Base-by-base conservation (phyloP, 2,888 invertebrate species). In the Nipponacmea schrenckii region DNA sequence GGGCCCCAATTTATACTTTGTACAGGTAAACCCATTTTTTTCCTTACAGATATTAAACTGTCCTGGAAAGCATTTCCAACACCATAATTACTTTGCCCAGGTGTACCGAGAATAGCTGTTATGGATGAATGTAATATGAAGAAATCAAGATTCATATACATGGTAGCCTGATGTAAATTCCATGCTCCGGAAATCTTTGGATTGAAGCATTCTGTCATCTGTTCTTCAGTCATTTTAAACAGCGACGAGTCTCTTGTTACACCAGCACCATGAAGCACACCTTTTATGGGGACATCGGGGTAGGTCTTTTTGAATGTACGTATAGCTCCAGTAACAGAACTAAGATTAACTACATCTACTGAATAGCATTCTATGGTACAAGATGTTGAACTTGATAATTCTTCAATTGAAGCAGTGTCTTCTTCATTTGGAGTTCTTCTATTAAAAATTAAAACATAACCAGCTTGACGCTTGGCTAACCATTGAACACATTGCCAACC, bases 1-100 rank as follows among this genome's bases (percentile, higher is more conserved):
- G 81, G 76, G 14, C 83, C 83, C 85, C 83, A 85, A 66, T 84
- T 83, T 24, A 85, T 82, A 39, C 74, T 73, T 71, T 83, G 82
- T 1, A 76, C 84, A 3, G 79, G 50, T 3, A 81, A 68, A 8
- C 80, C 80, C 24, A 72, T 64, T 14, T 69, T 62, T n/a, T 79
- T 71, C 14, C 85, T 76, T 70, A 79, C 82, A 63, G 77, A 73
- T 2, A 80, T 81, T 20, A 85, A 68, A 0, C 80, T 70, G 68
- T 85, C 85, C 68, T 80, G 72, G 64, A 85, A 85, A 1, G 80
- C 76, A 62, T 84, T 84, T 15, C 77, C 83, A 15, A 83, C 82
- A 3, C 82, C 83, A 70, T 85, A 83, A 69, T 79, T 82, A 7
- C 79, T 70, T 67, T 85, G 84, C 0, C 83, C 83, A 1, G 76